phyloP scores from a whole-genome alignment of 2,888 invertebrate species.

The Caenorhabditis sulstoni region DNA sequence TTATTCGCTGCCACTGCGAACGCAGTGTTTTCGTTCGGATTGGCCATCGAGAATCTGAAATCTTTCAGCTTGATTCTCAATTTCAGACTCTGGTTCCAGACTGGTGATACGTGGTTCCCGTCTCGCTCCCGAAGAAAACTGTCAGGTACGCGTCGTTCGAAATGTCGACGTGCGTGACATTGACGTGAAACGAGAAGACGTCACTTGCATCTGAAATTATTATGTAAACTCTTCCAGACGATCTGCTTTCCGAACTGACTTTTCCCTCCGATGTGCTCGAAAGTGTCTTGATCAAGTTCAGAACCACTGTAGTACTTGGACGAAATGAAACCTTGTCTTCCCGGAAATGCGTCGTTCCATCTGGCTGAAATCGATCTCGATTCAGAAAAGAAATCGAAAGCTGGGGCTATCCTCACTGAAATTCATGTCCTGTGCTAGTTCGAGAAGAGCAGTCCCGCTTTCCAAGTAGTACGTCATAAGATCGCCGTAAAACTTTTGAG shows the following conservation, averaged over 20 bases:
- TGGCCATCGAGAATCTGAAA: constrained; percentile 15
- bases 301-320: constrained; percentile 9
- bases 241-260: no score
- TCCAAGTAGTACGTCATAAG: constrained; percentile 41
- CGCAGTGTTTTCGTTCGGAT: not conserved
- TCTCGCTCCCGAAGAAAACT: constrained; percentile 2
- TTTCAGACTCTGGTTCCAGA: no score
- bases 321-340: constrained; percentile 40
- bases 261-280: constrained; percentile 30
- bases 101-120: not conserved
- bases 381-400: not conserved
- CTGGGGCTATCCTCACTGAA: constrained; percentile 12
- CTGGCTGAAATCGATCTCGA: constrained; percentile 41
- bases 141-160: constrained; percentile 12
- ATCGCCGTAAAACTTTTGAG: constrained; percentile 36
- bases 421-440: constrained; percentile 38
- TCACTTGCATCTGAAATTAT: constrained; percentile 13
- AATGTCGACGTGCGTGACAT: constrained; percentile 23
- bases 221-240: not conserved
- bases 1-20: constrained; percentile 3
- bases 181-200: constrained; percentile 7
- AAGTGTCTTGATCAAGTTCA: constrained; percentile 1
- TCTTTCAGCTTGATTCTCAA: no score
- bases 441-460: constrained; percentile 29
- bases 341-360: constrained; percentile 37